Base-by-base conservation (phyloP, 2,797 vertebrate genomes). In the Pelochelys cantorii region DNA sequence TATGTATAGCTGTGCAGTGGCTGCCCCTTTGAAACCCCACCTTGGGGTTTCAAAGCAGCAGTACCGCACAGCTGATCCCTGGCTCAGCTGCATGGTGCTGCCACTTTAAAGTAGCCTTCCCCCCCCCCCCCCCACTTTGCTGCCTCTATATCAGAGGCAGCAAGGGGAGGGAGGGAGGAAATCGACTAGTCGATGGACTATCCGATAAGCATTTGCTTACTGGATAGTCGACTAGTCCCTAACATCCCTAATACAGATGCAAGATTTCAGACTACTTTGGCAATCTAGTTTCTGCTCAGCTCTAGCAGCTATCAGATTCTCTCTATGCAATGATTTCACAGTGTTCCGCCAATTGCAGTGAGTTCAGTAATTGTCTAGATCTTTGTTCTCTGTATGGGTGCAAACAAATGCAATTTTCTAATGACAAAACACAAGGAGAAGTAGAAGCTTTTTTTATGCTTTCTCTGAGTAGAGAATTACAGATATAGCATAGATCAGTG, bases 401-500 rank as follows among this genome's bases (percentile, higher is more conserved):
- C 52, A 37, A 55, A 90, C 56, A 60, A 60, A 60, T 11, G 57
- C 12, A 60, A 60, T 60, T 60, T 29, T 60, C 59, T 60, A 29
- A 59, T 9, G 25, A 29, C 31, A 59, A 85, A 86, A 18, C 3
- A 77, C 68, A 90, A 71, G 25, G 60, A 29, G 5, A 3, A 1
- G 22, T 1, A 5, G n/a, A 81, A 31, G 60, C 75, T 1, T 75
- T 81, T 18, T 74, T 34, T 1, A 0, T 1, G 20, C 65, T 75
- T 87, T 15, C 56, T 37, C 79, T 84, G 80, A 12, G 52, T 12
- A 17, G 14, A 81, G 2, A 5, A 31, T 23, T 82, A 79, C 56
- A 60, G 2, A 0, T 0, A 0, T 62, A 93, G 81, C 37, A 83
- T n/a, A 53, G 60, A 57, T 71, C n/a, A n/a, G n/a, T n/a, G n/a